phyloP scores from a whole-genome alignment of 2,888 invertebrate species.

The Lasioglossum vierecki region DNA sequence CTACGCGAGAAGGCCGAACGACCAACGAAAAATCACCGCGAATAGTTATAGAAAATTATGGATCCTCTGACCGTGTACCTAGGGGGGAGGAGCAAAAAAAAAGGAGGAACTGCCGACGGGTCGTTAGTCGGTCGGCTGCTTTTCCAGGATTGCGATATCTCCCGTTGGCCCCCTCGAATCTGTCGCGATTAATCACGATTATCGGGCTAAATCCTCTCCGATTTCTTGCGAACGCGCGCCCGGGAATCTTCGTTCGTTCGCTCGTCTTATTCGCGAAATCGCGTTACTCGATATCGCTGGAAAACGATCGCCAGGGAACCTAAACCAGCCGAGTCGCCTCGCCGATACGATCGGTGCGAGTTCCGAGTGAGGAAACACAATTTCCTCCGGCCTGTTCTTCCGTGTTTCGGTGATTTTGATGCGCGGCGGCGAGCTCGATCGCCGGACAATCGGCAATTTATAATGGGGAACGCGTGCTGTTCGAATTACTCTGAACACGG shows the following conservation, averaged over 20 bases:
- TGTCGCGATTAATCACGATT: slow-evolving; percentile 58
- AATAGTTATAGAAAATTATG: slow-evolving; percentile 42
- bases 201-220: slow-evolving; percentile 54
- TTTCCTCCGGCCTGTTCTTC: not conserved
- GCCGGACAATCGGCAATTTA: not conserved
- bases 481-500: too few relatives aligned
- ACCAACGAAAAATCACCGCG: slow-evolving; percentile 12
- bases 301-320: not conserved
- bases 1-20: slow-evolving; percentile 19
- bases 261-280: slow-evolving; percentile 34
- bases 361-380: not conserved
- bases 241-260: not conserved
- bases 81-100: not conserved
- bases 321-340: not conserved
- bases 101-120: slow-evolving; percentile 16
- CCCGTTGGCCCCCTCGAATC: slow-evolving; percentile 39
- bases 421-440: not conserved
- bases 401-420: not conserved
- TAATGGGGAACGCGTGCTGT: not conserved
- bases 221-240: slow-evolving; percentile 43
- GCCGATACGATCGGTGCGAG: not conserved
- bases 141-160: slow-evolving; percentile 53
- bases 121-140: slow-evolving; percentile 40
- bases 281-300: slow-evolving; percentile 30
- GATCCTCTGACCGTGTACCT: not conserved